Evolutionary conservation across 23 tunicate genomes (phyloP).

Genomic region (Aplidium turbinatum): DNA sequence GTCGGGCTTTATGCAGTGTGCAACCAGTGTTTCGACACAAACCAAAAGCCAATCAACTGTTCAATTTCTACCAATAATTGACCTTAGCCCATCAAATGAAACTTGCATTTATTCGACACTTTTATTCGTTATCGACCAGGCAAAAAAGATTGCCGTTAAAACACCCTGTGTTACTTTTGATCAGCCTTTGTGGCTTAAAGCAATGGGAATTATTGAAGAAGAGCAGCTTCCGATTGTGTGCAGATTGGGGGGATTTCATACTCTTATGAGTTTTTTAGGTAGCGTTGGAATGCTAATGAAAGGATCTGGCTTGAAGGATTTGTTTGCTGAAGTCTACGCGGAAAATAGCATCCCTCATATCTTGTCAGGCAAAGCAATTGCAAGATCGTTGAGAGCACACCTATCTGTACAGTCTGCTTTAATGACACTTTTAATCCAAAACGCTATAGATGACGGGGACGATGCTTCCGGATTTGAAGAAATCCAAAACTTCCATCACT

Average conservation of each 20-base stretch:
- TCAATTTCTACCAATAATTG: conserved; percentile 1
- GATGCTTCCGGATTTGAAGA: too few relatives aligned
- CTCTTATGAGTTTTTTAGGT: conserved; percentile 7
- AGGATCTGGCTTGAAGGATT: conserved; percentile 2
- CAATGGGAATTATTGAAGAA: conserved; percentile 4
- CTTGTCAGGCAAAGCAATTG: conserved; percentile 12
- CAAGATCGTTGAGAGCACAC: conserved; percentile 4
- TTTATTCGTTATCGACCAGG: neutral
- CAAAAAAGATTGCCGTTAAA: neutral
- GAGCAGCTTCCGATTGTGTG: neutral
- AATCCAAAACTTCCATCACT: too few relatives aligned
- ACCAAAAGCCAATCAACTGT: too few relatives aligned
- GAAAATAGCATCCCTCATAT: conserved; percentile 12
- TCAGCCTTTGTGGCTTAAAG: conserved; percentile 14
- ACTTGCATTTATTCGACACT: conserved; percentile 6
- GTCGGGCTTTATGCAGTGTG: neutral
- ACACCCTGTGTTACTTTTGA: neutral
- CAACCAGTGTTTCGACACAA: too few relatives aligned
- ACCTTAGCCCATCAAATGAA: conserved; percentile 1
- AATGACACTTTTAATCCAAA: neutral
- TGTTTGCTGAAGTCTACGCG: conserved; percentile 5
- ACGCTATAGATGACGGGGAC: too few relatives aligned
- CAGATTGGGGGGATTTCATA: conserved; percentile 8
- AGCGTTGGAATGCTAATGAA: conserved; percentile 1
- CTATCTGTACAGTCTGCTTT: neutral